Base-by-base conservation (phyloP, 2,888 invertebrate genomes). In the Eumacrocentrus americanus region DNA sequence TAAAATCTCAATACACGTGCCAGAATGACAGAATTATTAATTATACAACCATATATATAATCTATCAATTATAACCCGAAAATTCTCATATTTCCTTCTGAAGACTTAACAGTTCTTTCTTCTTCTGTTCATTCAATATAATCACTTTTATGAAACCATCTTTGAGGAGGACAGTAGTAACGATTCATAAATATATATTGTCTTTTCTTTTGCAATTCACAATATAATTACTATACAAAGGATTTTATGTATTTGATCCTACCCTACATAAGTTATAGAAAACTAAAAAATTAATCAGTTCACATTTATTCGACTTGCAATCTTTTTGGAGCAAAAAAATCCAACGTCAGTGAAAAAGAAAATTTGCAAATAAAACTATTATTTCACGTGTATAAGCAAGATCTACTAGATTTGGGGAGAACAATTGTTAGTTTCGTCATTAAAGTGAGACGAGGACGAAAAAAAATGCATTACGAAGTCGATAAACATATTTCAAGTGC, bases 1-100 rank as follows among this genome's bases (percentile, higher is more conserved):
- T n/a, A n/a, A n/a, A n/a, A n/a, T n/a, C n/a, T n/a, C n/a, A n/a
- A n/a, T n/a, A n/a, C n/a, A 42, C 20, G 18, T 44, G 20, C 12
- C 4, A 11, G 18, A 34, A 34, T 3, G 18, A 50, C 35, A 50
- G 16, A 50, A 67, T 57, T 20, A 70, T 68, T 63, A 68, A 63
- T 69, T 64, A 68, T 54, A 64, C 52, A 64, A 47, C 48, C n/a
- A n/a, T 55, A 56, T 58, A 55, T 42, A 42, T 59, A 65, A 60
- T 54, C 63, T 57, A 57, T 66, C 50, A 61, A 59, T 66, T 62
- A 65, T 63, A 71, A 67, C 63, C 64, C 34, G 34, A 18, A 35
- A 18, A 18, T 34, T 29, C 6, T 7, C 16, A 29, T 29, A 48
- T 34, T 48, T 25, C 11, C 23, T 29, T 34, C 22, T 18, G 20